A percentile compares a stretch with the other conserved stretches of the same genome.
Evolutionary conservation across 2,113 vertebrate genomes (phyloP).

Genomic region (Corythaixoides concolor): DNA sequence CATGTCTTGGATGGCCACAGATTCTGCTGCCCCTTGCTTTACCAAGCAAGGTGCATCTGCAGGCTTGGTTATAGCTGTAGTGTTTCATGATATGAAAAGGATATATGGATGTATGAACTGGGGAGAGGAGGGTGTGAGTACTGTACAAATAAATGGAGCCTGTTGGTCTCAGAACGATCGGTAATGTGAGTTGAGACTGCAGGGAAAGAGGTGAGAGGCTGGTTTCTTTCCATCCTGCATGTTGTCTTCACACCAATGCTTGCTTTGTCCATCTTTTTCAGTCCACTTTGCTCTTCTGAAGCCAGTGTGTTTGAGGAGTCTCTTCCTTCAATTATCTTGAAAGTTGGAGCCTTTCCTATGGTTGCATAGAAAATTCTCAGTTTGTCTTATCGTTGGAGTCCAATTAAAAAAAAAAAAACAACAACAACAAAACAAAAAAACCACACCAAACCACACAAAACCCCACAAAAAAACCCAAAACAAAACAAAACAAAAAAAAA

Average conservation of each 20-base stretch:
- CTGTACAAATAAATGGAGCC: background rate
- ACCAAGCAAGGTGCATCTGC: background rate
- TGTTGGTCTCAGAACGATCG: rapidly evolving
- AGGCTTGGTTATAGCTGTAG: background rate
- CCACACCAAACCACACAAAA: no score
- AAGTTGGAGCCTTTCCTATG: background rate
- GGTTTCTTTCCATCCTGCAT: background rate
- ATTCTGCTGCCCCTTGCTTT: background rate
- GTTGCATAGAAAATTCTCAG: background rate
- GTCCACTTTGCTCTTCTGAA: background rate
- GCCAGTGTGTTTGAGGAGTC: background rate
- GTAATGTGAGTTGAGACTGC: background rate
- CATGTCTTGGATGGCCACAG: rapidly evolving
- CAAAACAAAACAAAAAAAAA: no score
- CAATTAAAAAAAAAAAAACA: background rate
- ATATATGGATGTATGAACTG: rapidly evolving
- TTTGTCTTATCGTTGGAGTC: background rate
- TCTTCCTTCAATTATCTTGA: background rate
- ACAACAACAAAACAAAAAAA: background rate
- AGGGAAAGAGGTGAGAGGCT: background rate
- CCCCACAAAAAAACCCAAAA: no score
- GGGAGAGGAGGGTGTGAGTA: background rate
- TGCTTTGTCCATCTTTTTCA: background rate
- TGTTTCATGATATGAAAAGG: background rate
- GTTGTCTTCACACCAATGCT: background rate